Base-by-base conservation (phyloP, 2,113 vertebrate genomes). In the Megaleporinus macrocephalus region DNA sequence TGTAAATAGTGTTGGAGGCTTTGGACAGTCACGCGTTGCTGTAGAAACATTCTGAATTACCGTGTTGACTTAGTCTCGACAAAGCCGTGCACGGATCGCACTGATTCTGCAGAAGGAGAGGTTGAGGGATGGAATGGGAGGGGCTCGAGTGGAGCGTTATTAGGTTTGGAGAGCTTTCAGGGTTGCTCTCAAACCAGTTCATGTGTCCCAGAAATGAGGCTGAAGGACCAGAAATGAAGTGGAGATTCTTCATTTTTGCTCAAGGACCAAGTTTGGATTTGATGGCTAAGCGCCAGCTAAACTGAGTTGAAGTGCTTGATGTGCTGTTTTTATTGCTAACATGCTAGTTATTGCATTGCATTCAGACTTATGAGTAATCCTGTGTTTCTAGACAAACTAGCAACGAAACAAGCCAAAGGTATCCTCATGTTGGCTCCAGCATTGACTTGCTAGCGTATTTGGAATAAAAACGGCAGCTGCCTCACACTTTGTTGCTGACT, bases 251-350 rank as follows among this genome's bases (percentile, higher is more conserved):
- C 83, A 74, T 88, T 83, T 86, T 85, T 87, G 92, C 88, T 91
- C 71, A 83, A 85, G 89, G 65, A 90, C 85, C 84, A 87, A 90
- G 88, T 91, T 89, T 87, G 89, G 83, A 91, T 92, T 92, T 91
- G n/a, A 93, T 90, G 89, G 90, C 79, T 93, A 88, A 87, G 88
- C 88, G 92, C 83, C 65, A 86, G 86, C 88, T 92, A 91, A 92
- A 92, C 91, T 90, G 36, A 30, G 65, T 76, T 24, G n/a, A n/a
- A 75, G 80, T 76, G 63, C 36, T 79, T 75, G 77, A 20, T 49
- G 78, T 33, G 49, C 49, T 51, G 49, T 16, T 11, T 47, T 47
- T 12, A 14, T 36, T 44, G 9, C 41, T 44, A 9, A 44, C 41
- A 5, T 44, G 41, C 41, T 44, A 44, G 41, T 9, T 44, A 9